phyloP scores from a whole-genome alignment of 2,888 invertebrate species.

The Dinocampus coccinellae region DNA sequence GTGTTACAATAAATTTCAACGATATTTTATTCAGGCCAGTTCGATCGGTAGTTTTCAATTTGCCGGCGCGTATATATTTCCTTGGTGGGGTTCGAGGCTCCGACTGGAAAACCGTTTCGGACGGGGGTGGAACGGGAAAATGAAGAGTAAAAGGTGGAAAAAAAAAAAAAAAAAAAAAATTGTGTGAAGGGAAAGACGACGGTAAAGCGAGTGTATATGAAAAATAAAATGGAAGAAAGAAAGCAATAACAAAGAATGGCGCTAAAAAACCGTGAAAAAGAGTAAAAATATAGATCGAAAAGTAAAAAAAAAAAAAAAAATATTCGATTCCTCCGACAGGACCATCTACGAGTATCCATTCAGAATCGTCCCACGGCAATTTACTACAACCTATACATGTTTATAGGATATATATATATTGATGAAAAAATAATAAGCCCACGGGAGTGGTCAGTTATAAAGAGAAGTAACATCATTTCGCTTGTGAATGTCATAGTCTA shows the following conservation, averaged over 20 bases:
- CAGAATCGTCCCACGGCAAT: constrained; percentile 5
- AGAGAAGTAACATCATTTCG: constrained; percentile 58
- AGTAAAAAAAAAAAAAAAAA: constrained; percentile 39
- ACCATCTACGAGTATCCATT: constrained; percentile 45
- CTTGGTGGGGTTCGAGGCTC: constrained; percentile 44
- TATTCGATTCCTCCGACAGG: constrained; percentile 66
- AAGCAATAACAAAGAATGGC: not conserved
- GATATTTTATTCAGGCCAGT: constrained; percentile 68
- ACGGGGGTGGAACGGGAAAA: constrained; percentile 31
- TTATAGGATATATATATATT: constrained; percentile 44
- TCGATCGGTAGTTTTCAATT: constrained; percentile 69
- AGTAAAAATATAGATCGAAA: not conserved
- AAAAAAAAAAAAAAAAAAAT: not conserved
- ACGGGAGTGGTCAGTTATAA: constrained; percentile 63
- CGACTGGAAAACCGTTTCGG: constrained; percentile 40
- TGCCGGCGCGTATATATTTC: constrained; percentile 68
- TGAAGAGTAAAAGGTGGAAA: constrained; percentile 7
- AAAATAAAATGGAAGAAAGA: not conserved
- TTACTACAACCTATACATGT: constrained; percentile 29
- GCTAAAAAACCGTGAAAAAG: not conserved
- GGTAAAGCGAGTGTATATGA: constrained; percentile 4
- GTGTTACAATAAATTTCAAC: constrained; percentile 69
- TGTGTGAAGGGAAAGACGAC: not conserved
- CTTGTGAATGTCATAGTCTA: constrained; percentile 41
- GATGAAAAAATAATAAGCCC: constrained; percentile 69